phyloP scores from a whole-genome alignment of 2,888 invertebrate species.

The Pammene fasciana region DNA sequence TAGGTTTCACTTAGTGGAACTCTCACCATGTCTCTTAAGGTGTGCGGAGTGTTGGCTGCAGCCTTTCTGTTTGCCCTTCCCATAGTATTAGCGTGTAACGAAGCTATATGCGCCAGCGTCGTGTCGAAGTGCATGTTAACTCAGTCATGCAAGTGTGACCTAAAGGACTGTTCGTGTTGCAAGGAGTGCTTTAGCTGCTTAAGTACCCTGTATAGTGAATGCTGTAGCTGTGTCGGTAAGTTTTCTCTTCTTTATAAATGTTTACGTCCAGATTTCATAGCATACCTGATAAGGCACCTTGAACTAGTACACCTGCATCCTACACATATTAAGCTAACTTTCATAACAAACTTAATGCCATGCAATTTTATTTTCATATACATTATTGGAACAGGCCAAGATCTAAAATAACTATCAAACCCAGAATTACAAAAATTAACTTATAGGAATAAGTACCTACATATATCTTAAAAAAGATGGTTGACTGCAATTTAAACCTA shows the following conservation, averaged over 20 bases:
- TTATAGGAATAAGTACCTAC: too few species aligned
- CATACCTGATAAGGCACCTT: too few species aligned
- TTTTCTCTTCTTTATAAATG: background rate
- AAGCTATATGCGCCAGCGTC: conserved; percentile 96
- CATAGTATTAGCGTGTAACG: conserved; percentile 88
- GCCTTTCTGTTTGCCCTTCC: conserved; percentile 68
- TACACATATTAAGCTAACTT: too few species aligned
- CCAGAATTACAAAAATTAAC: too few species aligned
- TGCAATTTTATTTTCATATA: too few species aligned
- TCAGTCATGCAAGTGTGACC: conserved; percentile 97
- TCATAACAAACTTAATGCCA: too few species aligned
- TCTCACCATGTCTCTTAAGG: conserved; percentile 67
- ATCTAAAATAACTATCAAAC: too few species aligned
- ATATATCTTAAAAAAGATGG: too few species aligned
- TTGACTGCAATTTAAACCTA: too few species aligned
- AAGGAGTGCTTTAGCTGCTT: conserved; percentile 96
- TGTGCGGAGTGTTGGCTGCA: conserved; percentile 58
- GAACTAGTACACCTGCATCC: too few species aligned
- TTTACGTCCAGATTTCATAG: background rate
- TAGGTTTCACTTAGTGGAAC: conserved; percentile 45
- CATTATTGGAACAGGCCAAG: too few species aligned
- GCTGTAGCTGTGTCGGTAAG: conserved; percentile 99
- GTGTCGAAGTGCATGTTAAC: conserved; percentile 98
- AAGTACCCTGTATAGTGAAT: conserved; percentile 94
- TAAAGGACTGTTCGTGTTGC: conserved; percentile 96